Conservation (phyloP, 1,140 invertebrate species). For the Lucilia sericata region DNA sequence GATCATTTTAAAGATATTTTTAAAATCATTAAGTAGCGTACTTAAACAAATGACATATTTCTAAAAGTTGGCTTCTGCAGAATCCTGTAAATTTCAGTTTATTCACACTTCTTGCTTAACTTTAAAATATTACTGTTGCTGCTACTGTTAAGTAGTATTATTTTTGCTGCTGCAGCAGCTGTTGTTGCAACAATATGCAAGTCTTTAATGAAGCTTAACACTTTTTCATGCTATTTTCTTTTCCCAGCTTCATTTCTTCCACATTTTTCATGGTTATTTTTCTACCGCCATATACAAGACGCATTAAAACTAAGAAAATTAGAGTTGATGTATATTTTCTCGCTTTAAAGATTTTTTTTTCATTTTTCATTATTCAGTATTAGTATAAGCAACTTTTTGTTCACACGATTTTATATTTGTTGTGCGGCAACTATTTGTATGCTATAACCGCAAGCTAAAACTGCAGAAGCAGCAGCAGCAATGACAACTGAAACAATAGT, state of each 20-base stretch:
- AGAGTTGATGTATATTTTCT: neutral
- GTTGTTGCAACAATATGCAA: neutral
- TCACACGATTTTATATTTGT: slow-evolving; percentile 9
- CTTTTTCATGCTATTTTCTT: neutral
- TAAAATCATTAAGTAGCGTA: too few species aligned
- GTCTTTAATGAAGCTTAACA: neutral
- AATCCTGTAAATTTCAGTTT: too few species aligned
- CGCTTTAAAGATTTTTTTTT: neutral
- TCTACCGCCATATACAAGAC: neutral
- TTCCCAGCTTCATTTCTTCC: neutral
- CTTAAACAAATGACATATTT: too few species aligned
- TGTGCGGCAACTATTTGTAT: neutral
- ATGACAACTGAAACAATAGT: neutral
- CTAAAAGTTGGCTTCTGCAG: too few species aligned
- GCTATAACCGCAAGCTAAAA: neutral
- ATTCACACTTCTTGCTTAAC: neutral
- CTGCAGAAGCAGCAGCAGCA: neutral
- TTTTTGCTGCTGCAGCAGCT: neutral
- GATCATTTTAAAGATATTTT: too few species aligned
- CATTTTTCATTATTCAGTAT: neutral
- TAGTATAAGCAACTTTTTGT: neutral
- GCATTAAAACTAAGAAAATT: neutral
- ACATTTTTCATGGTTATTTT: neutral
- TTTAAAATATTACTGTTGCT: neutral
- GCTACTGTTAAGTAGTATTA: neutral